Evolutionary conservation across 37 sponge, comb jelly and placozoan species (phyloP).

Genomic region (Ephydatia muelleri): DNA sequence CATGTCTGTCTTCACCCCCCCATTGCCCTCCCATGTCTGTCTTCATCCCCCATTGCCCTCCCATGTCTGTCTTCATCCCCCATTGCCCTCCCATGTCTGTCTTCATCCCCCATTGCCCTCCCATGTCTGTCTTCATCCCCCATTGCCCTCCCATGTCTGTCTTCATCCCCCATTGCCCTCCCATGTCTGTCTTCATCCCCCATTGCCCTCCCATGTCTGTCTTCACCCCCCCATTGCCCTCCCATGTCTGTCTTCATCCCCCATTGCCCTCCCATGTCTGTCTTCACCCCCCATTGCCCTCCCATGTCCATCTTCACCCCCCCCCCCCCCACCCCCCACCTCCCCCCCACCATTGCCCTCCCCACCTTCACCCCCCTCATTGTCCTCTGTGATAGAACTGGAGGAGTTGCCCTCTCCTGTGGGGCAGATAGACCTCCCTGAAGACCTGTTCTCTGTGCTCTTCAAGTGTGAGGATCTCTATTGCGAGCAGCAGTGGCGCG

Average conservation of each 20-base stretch:
- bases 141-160: no score
- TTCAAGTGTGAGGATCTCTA: slow-evolving; percentile 59
- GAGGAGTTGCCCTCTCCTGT: slow-evolving; percentile 9
- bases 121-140: not conserved
- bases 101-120: not conserved
- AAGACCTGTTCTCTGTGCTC: slow-evolving; percentile 69
- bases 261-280: not conserved
- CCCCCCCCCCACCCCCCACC: not conserved
- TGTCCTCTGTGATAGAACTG: not conserved
- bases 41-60: no score
- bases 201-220: not conserved
- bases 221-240: no score
- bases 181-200: not conserved
- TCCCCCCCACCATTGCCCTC: not conserved
- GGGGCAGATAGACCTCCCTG: slow-evolving; percentile 36
- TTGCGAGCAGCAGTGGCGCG: slow-evolving; percentile 36
- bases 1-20: no score
- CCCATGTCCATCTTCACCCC: not conserved
- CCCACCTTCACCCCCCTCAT: not conserved
- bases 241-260: not conserved
- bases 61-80: not conserved
- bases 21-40: no score
- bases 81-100: not conserved
- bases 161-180: no score
- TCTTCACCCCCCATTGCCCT: not conserved